Conservation (phyloP, 1,140 invertebrate genomes). For the Ceratina australensis region DNA sequence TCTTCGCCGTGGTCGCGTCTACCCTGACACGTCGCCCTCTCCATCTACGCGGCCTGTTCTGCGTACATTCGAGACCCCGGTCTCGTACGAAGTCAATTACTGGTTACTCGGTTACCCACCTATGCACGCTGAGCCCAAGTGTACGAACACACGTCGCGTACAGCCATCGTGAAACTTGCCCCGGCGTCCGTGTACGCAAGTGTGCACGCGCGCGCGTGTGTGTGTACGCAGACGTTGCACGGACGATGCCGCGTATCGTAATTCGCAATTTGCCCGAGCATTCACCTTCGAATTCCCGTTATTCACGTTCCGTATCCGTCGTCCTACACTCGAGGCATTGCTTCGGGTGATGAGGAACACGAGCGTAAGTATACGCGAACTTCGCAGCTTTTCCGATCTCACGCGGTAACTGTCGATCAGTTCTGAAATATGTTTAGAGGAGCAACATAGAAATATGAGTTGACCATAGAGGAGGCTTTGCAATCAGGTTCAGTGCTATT, state of each 20-base stretch:
- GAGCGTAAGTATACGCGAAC: background rate
- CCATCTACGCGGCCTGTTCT: conserved; percentile 21
- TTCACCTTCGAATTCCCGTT: conserved; percentile 67
- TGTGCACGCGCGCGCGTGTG: background rate
- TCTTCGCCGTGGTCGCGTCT: background rate
- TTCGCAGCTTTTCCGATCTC: background rate
- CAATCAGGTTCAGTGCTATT: too few species aligned
- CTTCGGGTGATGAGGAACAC: background rate
- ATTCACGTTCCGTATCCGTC: conserved; percentile 62
- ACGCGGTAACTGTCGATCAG: background rate
- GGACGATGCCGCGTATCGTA: conserved; percentile 56
- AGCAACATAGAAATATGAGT: too few species aligned
- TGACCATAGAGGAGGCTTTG: too few species aligned
- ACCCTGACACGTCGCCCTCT: background rate
- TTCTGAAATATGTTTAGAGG: too few species aligned
- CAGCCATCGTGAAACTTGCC: background rate
- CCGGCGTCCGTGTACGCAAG: conserved; percentile 2
- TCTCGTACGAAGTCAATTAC: conserved; percentile 64
- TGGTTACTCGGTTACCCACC: conserved; percentile 61
- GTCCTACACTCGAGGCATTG: conserved; percentile 40
- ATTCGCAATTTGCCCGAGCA: conserved; percentile 65
- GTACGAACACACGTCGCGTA: background rate
- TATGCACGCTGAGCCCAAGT: conserved; percentile 42
- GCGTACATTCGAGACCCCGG: conserved; percentile 48
- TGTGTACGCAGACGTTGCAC: background rate